Conservation (phyloP, 2,888 invertebrate genomes). For the Pomacea canaliculata region DNA sequence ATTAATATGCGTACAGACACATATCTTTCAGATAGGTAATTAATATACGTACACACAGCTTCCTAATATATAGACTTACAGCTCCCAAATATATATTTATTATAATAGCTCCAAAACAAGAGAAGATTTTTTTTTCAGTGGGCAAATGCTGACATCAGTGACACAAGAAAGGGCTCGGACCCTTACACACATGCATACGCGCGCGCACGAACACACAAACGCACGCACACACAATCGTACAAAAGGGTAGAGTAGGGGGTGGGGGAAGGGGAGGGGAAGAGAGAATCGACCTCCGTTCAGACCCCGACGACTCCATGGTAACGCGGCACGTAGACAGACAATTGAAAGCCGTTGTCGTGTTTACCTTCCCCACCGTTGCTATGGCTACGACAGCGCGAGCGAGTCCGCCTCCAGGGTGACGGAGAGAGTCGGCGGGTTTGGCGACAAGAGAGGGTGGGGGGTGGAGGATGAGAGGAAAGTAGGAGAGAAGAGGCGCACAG, state of each 20-base stretch:
- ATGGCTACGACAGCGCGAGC: slow-evolving; percentile 26
- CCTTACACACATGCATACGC: background rate
- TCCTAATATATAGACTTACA: no score
- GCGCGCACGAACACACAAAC: slow-evolving; percentile 6
- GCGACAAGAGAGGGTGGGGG: slow-evolving; percentile 1
- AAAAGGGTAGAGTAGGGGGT: background rate
- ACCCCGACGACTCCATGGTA: slow-evolving; percentile 15
- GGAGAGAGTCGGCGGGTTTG: slow-evolving; percentile 4
- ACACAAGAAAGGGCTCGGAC: background rate
- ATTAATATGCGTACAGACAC: no score
- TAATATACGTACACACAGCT: no score
- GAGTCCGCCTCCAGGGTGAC: slow-evolving; percentile 22
- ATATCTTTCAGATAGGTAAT: no score
- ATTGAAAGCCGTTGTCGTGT: slow-evolving; percentile 25
- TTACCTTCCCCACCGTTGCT: slow-evolving; percentile 30
- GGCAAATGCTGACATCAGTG: no score
- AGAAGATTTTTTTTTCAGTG: no score
- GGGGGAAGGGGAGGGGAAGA: background rate
- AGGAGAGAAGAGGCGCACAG: background rate
- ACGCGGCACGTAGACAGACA: slow-evolving; percentile 21
- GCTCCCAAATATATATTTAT: no score
- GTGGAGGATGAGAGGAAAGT: background rate
- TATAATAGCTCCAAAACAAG: no score
- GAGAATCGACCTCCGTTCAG: slow-evolving; percentile 9
- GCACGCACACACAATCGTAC: background rate